Evolutionary conservation across 1,140 invertebrate species (phyloP).

Genomic region (Holotrichia oblita): DNA sequence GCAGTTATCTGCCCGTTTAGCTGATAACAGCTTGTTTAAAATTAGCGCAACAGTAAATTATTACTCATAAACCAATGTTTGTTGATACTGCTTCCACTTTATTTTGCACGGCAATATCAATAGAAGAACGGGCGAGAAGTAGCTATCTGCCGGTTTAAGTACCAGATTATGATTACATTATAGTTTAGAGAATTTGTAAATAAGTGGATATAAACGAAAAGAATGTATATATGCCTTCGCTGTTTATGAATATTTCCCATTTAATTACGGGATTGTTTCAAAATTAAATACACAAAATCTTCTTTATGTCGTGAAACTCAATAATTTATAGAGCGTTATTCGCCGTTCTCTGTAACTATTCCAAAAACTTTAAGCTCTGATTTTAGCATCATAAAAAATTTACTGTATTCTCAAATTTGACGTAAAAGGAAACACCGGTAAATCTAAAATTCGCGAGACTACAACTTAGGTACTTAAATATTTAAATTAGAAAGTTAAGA

Average conservation of each 20-base stretch:
- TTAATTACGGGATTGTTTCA: neutral
- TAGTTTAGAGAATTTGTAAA: conserved; percentile 12
- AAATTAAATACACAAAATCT: neutral
- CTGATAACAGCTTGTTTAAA: conserved; percentile 20
- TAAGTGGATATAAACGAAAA: neutral
- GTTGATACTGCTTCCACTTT: conserved; percentile 14
- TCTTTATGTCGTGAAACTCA: no score
- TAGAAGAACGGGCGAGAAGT: neutral
- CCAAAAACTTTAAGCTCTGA: no score
- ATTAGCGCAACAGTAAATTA: conserved; percentile 4
- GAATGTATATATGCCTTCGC: neutral
- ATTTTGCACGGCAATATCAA: conserved; percentile 5
- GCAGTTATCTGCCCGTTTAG: conserved; percentile 12
- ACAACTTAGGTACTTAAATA: no score
- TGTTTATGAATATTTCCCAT: neutral
- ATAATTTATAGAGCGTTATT: no score
- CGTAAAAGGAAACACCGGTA: no score
- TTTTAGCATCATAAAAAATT: no score
- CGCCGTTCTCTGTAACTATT: no score
- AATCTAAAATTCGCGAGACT: no score
- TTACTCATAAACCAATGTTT: conserved; percentile 8
- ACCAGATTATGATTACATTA: conserved; percentile 13
- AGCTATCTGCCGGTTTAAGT: conserved; percentile 1
- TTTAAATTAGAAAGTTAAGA: no score
- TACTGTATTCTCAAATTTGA: no score